Base-by-base conservation (phyloP, 2,888 invertebrate species). In the Lasius platythorax region DNA sequence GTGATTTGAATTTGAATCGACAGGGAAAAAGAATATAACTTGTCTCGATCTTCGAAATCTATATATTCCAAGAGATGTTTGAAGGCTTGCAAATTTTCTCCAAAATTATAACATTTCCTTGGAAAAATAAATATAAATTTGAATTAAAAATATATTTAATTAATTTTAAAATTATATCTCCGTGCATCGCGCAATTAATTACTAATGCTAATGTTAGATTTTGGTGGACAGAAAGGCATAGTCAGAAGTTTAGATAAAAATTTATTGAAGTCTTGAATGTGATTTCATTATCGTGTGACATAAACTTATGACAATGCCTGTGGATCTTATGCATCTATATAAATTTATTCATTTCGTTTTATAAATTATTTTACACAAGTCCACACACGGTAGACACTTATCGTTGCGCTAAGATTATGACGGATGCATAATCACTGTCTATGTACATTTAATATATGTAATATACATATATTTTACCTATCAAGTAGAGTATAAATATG, bases 191-290 rank as follows among this genome's bases (percentile, higher is more conserved):
- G 37, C 18, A 0, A 23, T 53, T n/a, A n/a, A 30, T 43, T 23
- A 23, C 23, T 23, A 23, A 33, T 37, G 2, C 8, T 74, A 30
- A 74, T 3, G 33, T 37, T 53, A 66, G 11, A 33, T 63, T 63
- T 2, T 12, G 33, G 4, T 46, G 50, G n/a, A 8, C 37, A 53
- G 8, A 30, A 63, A 58, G 28, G 8, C 12, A 4, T 30, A 9
- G 0, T 50, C 6, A 68, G 72, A 73, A 53, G 50, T 86, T 92
- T 91, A 87, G 85, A 91, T 93, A 92, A 83, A 93, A 93, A 93
- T 93, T 93, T 93, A 93, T 93, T 93, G 90, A 90, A 91, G 91
- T 92, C 83, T 88, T 85, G n/a, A 85, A 86, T 28, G 58, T 12
- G 84, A 88, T 85, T 84, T 89, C 86, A 87, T 58, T 89, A 43